Conservation (phyloP, 2,113 vertebrate genomes). For the Chionis minor region DNA sequence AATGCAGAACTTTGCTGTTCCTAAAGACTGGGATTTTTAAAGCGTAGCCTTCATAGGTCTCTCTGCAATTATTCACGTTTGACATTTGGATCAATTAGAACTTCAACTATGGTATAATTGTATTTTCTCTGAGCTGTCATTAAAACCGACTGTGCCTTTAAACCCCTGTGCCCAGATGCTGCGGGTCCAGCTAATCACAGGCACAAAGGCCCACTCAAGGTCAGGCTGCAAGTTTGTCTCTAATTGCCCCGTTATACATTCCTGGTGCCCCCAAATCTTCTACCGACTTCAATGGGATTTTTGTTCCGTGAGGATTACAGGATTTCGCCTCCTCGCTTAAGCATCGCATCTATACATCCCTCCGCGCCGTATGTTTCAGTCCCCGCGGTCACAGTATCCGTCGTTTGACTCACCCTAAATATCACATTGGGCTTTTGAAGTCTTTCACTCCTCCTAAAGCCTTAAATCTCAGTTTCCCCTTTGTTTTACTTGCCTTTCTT, state of each 20-base stretch:
- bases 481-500: not conserved
- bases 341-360: not conserved
- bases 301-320: slow-evolving; percentile 55
- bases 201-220: slow-evolving; percentile 61
- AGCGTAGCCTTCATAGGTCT: not conserved
- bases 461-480: not conserved
- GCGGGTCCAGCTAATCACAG: slow-evolving; percentile 45
- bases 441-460: not conserved
- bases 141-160: slow-evolving; percentile 39
- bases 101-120: not conserved
- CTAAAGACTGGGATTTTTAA: not conserved
- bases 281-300: slow-evolving; percentile 47
- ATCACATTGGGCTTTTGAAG: not conserved
- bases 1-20: not conserved
- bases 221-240: slow-evolving; percentile 47
- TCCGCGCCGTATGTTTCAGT: not conserved
- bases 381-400: not conserved
- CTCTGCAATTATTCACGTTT: not conserved
- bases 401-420: not conserved
- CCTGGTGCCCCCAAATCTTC: slow-evolving; percentile 55
- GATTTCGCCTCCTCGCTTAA: slow-evolving; percentile 21
- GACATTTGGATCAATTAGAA: not conserved
- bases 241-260: slow-evolving; percentile 64
- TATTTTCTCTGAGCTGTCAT: not conserved
- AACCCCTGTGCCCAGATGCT: slow-evolving; percentile 33